Percentiles rank a stretch among this genome's conserved stretches.
Evolutionary conservation across 2,797 vertebrate genomes (phyloP).

Genomic region (Myripristis jacobus): DNA sequence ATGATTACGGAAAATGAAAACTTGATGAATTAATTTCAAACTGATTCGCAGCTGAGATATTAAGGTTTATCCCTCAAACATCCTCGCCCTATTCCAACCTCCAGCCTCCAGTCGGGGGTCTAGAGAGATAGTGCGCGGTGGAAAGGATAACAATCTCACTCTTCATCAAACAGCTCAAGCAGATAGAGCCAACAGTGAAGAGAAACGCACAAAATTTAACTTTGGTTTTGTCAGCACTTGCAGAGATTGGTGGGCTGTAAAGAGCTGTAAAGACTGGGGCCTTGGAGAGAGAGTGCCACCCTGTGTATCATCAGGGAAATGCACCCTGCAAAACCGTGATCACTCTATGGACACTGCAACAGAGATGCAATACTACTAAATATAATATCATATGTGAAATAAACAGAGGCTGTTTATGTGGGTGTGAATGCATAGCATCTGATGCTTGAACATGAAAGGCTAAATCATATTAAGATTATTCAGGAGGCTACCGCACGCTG

Average conservation of each 20-base stretch:
- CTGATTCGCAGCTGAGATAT: conserved; percentile 18
- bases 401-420: background rate
- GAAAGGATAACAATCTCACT: conserved; percentile 19
- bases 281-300: conserved; percentile 64
- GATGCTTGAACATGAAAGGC: background rate
- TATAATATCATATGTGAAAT: background rate
- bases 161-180: conserved; percentile 32
- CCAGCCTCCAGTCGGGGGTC: background rate
- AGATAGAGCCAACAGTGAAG: conserved; percentile 17
- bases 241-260: conserved; percentile 15
- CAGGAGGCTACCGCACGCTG: too few species aligned
- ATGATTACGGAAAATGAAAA: conserved; percentile 28
- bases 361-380: too few species aligned
- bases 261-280: background rate
- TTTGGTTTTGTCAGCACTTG: conserved; percentile 36
- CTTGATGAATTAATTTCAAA: conserved; percentile 36
- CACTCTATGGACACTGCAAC: background rate
- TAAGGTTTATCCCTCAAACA: conserved; percentile 3
- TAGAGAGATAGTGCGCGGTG: background rate
- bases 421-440: background rate
- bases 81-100: background rate
- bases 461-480: too few species aligned
- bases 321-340: conserved; percentile 7
- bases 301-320: conserved; percentile 50
- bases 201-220: conserved; percentile 24